Base-by-base conservation (phyloP, 1,140 invertebrate species). In the Bacillus rossius region DNA sequence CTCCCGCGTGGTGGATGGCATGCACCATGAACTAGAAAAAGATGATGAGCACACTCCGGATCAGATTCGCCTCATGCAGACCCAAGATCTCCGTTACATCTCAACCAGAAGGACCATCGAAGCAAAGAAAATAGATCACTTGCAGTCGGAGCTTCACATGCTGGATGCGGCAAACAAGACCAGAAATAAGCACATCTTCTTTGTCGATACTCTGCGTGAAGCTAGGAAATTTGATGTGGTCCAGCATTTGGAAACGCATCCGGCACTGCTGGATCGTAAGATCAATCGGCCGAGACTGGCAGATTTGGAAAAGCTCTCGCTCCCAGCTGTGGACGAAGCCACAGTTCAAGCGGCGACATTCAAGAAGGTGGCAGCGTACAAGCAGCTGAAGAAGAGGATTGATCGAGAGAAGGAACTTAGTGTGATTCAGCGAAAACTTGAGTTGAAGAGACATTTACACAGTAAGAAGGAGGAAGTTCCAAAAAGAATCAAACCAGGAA, bases 21-120 rank as follows among this genome's bases (percentile, higher is more conserved):
- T 80, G 13, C 89, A 92, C 66, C 73, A 78, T 62, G 89, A 94
- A 64, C 75, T 82, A 25, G 71, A 82, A 43, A 82, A 85, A 72
- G 71, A 81, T 61, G 81, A 89, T 52, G 83, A 88, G 63, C 83
- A 88, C 59, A 93, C 88, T 0, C 72, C 79, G 0, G 89, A 93
- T 34, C 94, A 98, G 72, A 74, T 91, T 20, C 86, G 91, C 48
- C 68, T 98, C 5, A 94, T 97, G 89, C 81, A 92, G 69, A 89
- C 89, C 0, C 92, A 96, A 75, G 93, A 98, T 75, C 74, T 94
- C 10, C 90, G 88, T 68, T 98, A 99, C 69, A 81, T 99, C 5
- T 81, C 83, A 20, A 88, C 88, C 73, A 94, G 94, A 67, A 78
- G 89, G 41, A 88, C 84, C 10, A 81, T 94, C 26, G 96, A 99